These are phyloP conservation scores for Neodiprion virginianus DNA, from an alignment of 1,140 invertebrate species.

Conservation along the genomic window DNA sequence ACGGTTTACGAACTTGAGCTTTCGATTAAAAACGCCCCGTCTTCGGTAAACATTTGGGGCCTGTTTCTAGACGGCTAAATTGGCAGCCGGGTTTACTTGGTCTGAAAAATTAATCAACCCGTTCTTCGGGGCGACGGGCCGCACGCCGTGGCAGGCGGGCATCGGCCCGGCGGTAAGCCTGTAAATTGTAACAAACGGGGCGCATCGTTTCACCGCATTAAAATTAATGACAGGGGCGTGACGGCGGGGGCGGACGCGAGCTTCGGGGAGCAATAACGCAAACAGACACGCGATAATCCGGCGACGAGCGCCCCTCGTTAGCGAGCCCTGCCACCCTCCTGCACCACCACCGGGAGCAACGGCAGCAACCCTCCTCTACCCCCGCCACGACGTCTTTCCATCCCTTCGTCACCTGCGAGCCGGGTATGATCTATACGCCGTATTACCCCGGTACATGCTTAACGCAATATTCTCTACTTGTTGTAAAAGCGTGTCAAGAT, in stretches of 20 bases:
- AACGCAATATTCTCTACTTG: too few species aligned
- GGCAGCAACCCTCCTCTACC: constrained; percentile 16
- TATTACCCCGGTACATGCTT: too few species aligned
- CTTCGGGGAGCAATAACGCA: constrained; percentile 43
- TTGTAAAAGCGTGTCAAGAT: too few species aligned
- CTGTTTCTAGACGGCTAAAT: not conserved
- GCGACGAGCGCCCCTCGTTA: constrained; percentile 35
- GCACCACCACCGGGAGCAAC: not conserved
- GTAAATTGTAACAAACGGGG: constrained; percentile 51
- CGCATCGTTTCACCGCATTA: constrained; percentile 47
- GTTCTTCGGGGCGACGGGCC: not conserved
- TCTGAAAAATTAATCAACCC: constrained; percentile 50
- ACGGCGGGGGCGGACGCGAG: constrained; percentile 24
- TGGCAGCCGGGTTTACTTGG: constrained; percentile 23
- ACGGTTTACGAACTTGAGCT: too few species aligned
- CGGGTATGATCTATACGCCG: too few species aligned
- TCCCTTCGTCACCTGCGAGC: too few species aligned
- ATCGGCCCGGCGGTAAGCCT: constrained; percentile 28
- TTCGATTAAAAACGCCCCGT: too few species aligned
- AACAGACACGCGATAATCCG: constrained; percentile 52
- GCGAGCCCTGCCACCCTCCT: constrained; percentile 10
- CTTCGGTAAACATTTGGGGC: too few species aligned
- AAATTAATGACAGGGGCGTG: constrained; percentile 52
- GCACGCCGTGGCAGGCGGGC: not conserved
- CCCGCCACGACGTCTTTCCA: not conserved